A percentile compares a stretch with the other conserved stretches of the same genome.
These are phyloP conservation scores for Pygocentrus nattereri DNA, from an alignment of 2,797 vertebrate genomes.

Conservation along the genomic window DNA sequence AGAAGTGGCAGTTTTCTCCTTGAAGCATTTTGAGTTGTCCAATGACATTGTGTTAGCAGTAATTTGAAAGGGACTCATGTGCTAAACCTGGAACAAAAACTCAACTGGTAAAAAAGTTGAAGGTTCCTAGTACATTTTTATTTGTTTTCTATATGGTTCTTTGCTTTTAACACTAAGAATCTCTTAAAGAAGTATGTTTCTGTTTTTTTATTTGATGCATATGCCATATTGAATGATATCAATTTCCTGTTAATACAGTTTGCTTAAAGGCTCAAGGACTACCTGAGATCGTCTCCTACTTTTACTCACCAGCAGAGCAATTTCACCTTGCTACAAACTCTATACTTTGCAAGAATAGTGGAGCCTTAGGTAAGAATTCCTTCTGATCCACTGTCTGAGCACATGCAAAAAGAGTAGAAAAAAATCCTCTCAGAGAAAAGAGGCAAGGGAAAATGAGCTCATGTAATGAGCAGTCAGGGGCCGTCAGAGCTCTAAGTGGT, in stretches of 20 bases:
- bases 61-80: too few relatives aligned
- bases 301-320: background rate
- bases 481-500: conserved; percentile 41
- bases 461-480: conserved; percentile 40
- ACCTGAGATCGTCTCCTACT: background rate
- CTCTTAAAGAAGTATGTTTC: too few relatives aligned
- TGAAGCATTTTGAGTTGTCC: too few relatives aligned
- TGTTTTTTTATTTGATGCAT: background rate
- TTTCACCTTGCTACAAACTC: background rate
- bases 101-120: too few relatives aligned
- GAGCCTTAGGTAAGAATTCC: background rate
- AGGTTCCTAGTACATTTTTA: too few relatives aligned
- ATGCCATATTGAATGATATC: background rate
- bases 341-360: background rate
- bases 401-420: background rate
- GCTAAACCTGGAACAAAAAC: too few relatives aligned
- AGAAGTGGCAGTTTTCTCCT: too few relatives aligned
- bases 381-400: background rate
- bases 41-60: too few relatives aligned
- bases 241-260: background rate
- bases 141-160: too few relatives aligned
- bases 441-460: background rate
- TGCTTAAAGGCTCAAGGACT: background rate
- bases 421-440: background rate
- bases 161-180: too few relatives aligned